These are phyloP conservation scores for Sparus aurata DNA, from an alignment of 2,797 vertebrate genomes.

Conservation along the genomic window DNA sequence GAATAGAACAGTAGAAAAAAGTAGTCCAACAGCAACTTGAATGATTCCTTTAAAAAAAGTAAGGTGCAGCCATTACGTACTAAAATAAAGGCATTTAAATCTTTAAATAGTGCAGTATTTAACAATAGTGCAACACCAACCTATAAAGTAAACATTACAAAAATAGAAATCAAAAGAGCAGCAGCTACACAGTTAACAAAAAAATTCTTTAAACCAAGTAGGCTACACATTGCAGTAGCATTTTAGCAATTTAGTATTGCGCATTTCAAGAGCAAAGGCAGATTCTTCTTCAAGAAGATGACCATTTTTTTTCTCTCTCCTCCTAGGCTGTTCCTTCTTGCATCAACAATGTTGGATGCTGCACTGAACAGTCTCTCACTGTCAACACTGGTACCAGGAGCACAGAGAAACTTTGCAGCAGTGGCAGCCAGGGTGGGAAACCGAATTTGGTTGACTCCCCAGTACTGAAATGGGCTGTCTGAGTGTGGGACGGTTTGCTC, in stretches of 20 bases:
- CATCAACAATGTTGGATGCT: not conserved
- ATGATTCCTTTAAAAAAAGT: too few relatives aligned
- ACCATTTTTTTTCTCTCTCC: not conserved
- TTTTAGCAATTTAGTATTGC: not conserved
- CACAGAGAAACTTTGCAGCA: not conserved
- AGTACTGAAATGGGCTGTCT: too few relatives aligned
- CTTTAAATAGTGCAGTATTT: too few relatives aligned
- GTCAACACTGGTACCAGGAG: not conserved
- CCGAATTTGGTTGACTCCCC: not conserved
- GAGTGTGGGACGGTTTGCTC: too few relatives aligned
- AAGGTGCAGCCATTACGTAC: too few relatives aligned
- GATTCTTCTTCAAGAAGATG: not conserved
- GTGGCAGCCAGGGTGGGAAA: not conserved
- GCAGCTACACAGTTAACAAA: not conserved
- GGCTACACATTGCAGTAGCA: not conserved
- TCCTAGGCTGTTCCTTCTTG: not conserved
- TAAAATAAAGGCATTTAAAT: too few relatives aligned
- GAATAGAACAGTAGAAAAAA: too few relatives aligned
- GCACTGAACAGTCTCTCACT: not conserved
- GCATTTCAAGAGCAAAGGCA: not conserved
- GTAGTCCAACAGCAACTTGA: too few relatives aligned
- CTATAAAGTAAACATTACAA: not conserved
- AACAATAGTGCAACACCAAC: too few relatives aligned
- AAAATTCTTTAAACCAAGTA: not conserved
- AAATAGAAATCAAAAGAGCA: not conserved